phyloP scores from a whole-genome alignment of 2,113 vertebrate species.

The Oreochromis tanganicae region DNA sequence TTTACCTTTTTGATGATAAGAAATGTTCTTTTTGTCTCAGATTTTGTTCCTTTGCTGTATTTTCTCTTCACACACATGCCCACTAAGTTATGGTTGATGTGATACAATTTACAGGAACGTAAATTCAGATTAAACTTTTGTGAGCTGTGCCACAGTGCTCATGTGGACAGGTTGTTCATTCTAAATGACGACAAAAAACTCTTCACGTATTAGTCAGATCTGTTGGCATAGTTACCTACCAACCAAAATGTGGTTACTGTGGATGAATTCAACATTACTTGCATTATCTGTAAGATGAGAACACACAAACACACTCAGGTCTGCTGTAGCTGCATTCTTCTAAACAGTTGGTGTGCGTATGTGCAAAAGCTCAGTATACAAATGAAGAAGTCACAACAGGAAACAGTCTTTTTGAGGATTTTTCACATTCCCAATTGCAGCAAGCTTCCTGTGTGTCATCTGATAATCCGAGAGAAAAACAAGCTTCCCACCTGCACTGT shows the following conservation, averaged over 20 bases:
- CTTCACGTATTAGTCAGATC: not conserved
- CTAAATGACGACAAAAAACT: not conserved
- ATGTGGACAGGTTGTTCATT: not conserved
- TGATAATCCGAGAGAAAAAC: not conserved
- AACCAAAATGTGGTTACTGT: not conserved
- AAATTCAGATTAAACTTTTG: not conserved
- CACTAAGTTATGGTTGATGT: not conserved
- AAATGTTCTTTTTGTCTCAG: not conserved
- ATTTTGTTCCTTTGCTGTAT: not conserved
- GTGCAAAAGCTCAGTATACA: not conserved
- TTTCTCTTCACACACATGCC: not conserved
- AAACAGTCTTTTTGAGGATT: not conserved
- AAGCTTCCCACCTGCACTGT: not conserved
- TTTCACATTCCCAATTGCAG: not conserved
- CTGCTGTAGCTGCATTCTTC: not conserved
- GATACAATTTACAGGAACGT: not conserved
- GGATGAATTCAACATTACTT: not conserved
- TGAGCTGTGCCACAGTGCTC: not conserved
- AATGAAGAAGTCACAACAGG: not conserved
- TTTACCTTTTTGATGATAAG: not conserved
- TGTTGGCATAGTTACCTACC: rapidly evolving
- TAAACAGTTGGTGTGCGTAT: not conserved
- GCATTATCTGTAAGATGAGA: not conserved
- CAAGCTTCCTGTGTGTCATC: not conserved
- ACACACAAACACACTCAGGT: not conserved